Evolutionary conservation across 2,113 vertebrate species (phyloP), one percentile per base, ranked within the genome.

Genomic region (Conger conger): DNA sequence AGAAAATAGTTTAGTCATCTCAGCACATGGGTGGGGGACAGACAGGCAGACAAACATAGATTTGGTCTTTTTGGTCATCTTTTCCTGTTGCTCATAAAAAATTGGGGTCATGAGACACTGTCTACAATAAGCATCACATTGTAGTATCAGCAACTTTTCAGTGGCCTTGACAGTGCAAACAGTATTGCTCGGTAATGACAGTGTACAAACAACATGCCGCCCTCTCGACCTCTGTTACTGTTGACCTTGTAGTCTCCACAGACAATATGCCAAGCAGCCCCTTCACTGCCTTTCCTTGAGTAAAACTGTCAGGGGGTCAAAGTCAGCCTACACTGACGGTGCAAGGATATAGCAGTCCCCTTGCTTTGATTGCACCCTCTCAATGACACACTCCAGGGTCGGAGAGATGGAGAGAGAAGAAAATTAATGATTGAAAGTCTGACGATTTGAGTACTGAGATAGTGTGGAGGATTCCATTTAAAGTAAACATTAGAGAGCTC

Each of bases 241-340:
- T 77, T 83, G 80, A 85, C 80, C 80, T 82, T 76, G 18, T 76
- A 86, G 85, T 76, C 88, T 84, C 42, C 45, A 78, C 81, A 84
- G 83, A 87, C 86, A 76, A 63, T 35, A 77, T 81, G 50, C 85
- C 86, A 87, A 91, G 88, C 87, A 86, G 88, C 88, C 86, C 86
- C 78, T 82, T 38, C n/a, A 50, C 82, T 60, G 86, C 38, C 63
- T 60, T 57, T 84, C 84, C 80, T 79, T 53, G 36, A 87, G 81
- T 86, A 80, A 82, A 81, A 77, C 81, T 33, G 80, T 82, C 79
- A 76, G 60, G 84, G 83, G 86, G 89, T 86, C 83, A 87, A 33
- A 84, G 83, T 53, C 53, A 87, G 85, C 85, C 38, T 86, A 86
- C 86, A 76, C 50, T 80, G 23, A 36, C 33, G 80, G 42, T 37